Percentiles rank a stretch among this genome's conserved stretches.
phyloP scores from a whole-genome alignment of 2,797 vertebrate species.

The Pseudotriccus pelzelni region DNA sequence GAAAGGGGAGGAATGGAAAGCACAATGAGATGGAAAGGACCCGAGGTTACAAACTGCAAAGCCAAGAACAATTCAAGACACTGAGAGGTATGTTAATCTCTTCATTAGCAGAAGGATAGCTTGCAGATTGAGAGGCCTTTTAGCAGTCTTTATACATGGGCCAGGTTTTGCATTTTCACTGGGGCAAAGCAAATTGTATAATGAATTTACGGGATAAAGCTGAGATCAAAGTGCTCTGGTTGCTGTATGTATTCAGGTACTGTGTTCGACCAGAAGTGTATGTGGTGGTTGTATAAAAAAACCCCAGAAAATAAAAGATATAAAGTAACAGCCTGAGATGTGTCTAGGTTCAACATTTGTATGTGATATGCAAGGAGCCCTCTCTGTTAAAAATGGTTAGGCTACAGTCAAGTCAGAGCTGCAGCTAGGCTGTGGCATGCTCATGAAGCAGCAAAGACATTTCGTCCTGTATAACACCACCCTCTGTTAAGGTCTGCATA shows the following conservation, averaged over 20 bases:
- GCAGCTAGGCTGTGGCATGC: not conserved
- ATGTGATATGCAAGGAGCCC: rapidly evolving
- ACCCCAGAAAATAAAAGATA: not conserved
- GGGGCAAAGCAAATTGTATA: not conserved
- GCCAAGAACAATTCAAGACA: not conserved
- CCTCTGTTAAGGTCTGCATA: not conserved
- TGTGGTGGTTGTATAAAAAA: not conserved
- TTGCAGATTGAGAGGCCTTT: slow-evolving; percentile 15
- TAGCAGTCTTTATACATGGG: not conserved
- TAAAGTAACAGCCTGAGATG: not conserved
- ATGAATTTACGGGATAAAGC: not conserved
- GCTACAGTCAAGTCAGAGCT: not conserved
- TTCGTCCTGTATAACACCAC: not conserved
- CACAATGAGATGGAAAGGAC: not conserved
- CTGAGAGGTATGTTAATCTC: slow-evolving; percentile 30
- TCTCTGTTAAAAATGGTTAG: not conserved
- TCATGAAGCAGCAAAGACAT: not conserved
- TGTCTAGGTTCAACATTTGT: not conserved
- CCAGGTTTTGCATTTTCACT: slow-evolving; percentile 8
- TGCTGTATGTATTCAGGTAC: not conserved
- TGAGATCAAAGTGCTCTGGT: not conserved
- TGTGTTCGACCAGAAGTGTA: not conserved
- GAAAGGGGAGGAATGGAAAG: not conserved
- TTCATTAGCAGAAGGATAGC: not conserved
- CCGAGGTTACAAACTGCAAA: not conserved